These are phyloP conservation scores for Heliocidaris erythrogramma DNA, from an alignment of 35 echinoderm and acorn worm genomes.

Conservation along the genomic window DNA sequence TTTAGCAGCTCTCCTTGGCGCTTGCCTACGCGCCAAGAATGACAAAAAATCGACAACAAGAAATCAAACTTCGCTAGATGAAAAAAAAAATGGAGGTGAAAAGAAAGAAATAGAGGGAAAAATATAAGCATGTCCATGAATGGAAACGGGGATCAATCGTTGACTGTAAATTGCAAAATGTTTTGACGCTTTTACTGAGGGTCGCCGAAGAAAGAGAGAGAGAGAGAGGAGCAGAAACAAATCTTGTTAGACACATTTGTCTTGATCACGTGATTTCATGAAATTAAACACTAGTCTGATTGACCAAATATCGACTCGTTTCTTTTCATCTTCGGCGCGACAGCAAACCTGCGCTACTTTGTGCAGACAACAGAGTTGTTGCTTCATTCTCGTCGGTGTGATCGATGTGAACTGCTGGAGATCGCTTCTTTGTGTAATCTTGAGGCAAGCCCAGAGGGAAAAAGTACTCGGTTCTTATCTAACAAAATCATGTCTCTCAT, in stretches of 20 bases:
- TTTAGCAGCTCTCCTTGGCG: conserved; percentile 32
- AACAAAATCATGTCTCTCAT: too few relatives aligned
- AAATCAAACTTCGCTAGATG: background rate
- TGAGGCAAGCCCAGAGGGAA: too few relatives aligned
- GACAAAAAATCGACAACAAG: background rate
- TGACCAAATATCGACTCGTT: background rate
- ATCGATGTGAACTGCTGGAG: background rate
- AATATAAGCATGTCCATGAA: background rate
- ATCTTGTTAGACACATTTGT: background rate
- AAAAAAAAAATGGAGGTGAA: background rate
- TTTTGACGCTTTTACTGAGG: conserved; percentile 9
- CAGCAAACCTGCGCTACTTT: background rate
- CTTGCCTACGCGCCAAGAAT: background rate
- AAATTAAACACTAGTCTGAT: conserved; percentile 13
- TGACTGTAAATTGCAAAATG: conserved; percentile 30
- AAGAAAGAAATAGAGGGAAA: background rate
- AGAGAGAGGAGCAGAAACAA: background rate
- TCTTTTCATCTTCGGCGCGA: background rate
- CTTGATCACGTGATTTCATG: background rate
- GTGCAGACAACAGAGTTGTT: background rate
- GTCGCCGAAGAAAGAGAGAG: background rate
- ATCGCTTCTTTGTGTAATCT: background rate
- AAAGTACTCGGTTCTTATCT: too few relatives aligned
- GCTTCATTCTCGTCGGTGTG: background rate
- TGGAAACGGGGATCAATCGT: conserved; percentile 3